Conservation (phyloP, 1,140 invertebrate species). For the Drosophila ironensis region DNA sequence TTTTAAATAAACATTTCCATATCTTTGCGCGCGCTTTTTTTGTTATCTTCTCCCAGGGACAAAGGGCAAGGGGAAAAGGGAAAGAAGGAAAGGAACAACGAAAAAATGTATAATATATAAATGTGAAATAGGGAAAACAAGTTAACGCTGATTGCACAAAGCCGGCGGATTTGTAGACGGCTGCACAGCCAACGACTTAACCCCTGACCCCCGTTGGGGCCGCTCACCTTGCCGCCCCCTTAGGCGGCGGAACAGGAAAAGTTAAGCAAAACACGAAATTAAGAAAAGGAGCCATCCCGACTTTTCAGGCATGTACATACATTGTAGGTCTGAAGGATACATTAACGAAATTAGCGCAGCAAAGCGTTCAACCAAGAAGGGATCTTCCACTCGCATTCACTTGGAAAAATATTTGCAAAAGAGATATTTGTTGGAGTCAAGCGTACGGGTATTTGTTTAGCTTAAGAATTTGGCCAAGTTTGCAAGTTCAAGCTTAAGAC, state of each 20-base stretch:
- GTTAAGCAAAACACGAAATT: constrained; percentile 77
- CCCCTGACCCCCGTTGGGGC: too few species aligned
- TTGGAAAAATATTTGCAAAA: neutral
- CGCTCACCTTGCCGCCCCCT: constrained; percentile 14
- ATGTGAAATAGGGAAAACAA: constrained; percentile 76
- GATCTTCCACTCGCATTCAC: constrained; percentile 17
- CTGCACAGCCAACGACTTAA: constrained; percentile 58
- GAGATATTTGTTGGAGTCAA: too few species aligned
- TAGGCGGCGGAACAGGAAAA: constrained; percentile 32
- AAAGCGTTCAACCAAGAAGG: constrained; percentile 50
- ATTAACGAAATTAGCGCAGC: constrained; percentile 78
- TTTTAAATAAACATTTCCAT: constrained; percentile 76
- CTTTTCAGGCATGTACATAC: constrained; percentile 9
- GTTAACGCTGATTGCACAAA: constrained; percentile 79
- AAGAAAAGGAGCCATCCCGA: constrained; percentile 39
- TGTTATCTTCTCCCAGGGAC: constrained; percentile 9
- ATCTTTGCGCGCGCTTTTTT: constrained; percentile 53
- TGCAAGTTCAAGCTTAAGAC: neutral
- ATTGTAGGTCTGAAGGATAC: constrained; percentile 64
- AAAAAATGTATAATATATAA: constrained; percentile 40
- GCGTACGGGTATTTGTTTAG: too few species aligned
- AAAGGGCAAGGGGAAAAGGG: neutral
- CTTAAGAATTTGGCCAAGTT: too few species aligned
- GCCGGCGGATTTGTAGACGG: constrained; percentile 71
- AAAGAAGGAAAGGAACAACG: constrained; percentile 35